Base-by-base conservation (phyloP, 2,797 vertebrate genomes). In the Knipowitschia caucasica region DNA sequence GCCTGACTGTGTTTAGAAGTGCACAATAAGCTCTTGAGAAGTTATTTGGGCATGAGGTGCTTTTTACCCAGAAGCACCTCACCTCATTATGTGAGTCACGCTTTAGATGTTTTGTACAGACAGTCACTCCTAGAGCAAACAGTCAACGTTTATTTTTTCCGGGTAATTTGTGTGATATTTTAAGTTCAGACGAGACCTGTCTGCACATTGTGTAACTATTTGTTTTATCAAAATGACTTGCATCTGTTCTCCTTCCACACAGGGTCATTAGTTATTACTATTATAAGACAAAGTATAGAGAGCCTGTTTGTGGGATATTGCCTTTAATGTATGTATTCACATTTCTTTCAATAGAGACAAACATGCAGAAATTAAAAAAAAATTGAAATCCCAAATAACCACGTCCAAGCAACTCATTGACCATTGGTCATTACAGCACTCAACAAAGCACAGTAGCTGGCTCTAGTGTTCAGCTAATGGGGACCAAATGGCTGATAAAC, bases 21-120 rank as follows among this genome's bases (percentile, higher is more conserved):
- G 66, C 59, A 67, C 58, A 55, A 69, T 45, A 75, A 69, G 69
- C 75, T 73, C 71, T 79, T 80, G 69, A 78, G 70, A 86, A 47
- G 77, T 66, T 71, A 78, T 75, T 77, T 49, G 5, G 2, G 18
- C 46, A 33, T 14, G 1, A 12, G 29, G 45, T 33, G n/a, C 29
- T 33, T 33, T 49, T 20, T 33, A n/a, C 12, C 21, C 17, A 33
- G 34, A 21, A 49, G 45, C 45, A 31, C 33, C 33, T 49, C 45
- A 31, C 33, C 33, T 49, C 21, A 29, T 49, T 14, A n/a, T 33
- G 46, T 49, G 18, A 20, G 29, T 49, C 11, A 23, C 11, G 33
- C 12, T n/a, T 29, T 49, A 49, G 45, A 49, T 17, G 33, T 31
- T 49, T 31, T 31, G 12, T 23, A 12, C 42, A 44, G 27, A 33